Percentiles rank a stretch among this genome's conserved stretches.
These are phyloP conservation scores for Spheniscus mendiculus DNA, from an alignment of 2,113 vertebrate species.

Conservation along the genomic window DNA sequence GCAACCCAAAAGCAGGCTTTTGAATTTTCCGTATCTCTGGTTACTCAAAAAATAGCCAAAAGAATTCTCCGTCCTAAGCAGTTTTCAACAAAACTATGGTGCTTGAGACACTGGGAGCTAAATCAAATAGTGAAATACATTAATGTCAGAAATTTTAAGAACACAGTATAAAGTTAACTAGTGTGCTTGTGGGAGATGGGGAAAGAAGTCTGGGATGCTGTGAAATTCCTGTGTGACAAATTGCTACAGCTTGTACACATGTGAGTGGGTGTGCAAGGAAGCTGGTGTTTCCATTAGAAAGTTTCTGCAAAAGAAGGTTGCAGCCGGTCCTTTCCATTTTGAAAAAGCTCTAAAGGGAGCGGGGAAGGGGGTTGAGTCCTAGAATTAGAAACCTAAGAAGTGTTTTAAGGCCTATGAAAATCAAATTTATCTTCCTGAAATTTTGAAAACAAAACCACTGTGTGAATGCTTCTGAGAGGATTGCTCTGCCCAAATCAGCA, in stretches of 20 bases:
- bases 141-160: neutral
- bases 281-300: neutral
- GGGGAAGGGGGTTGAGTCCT: neutral
- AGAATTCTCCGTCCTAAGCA: neutral
- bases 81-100: neutral
- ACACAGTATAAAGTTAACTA: neutral
- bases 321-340: neutral
- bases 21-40: neutral
- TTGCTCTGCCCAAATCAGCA: neutral
- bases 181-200: neutral
- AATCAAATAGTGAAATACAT: neutral
- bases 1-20: neutral
- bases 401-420: neutral
- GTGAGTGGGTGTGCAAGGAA: neutral
- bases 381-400: neutral
- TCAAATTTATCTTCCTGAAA: neutral
- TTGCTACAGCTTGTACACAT: neutral
- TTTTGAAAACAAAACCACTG: neutral
- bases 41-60: neutral
- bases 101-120: neutral
- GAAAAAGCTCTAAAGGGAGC: neutral
- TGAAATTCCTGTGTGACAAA: neutral
- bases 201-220: neutral
- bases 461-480: neutral
- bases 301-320: neutral